Evolutionary conservation across 2,888 invertebrate species (phyloP).

Genomic region (Habrosyne pyritoides): DNA sequence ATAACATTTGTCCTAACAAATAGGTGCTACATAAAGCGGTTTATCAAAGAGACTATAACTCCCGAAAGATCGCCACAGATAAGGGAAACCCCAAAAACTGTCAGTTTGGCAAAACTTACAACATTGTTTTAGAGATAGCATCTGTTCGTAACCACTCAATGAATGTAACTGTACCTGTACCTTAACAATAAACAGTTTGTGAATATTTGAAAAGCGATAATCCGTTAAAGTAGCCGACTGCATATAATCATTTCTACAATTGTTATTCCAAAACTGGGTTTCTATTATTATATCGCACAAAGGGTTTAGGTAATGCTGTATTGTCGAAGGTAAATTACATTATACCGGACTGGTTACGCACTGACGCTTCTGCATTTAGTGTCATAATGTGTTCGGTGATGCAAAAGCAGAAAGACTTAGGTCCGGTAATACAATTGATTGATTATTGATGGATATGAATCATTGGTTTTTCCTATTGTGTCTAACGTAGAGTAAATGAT

Average conservation of each 20-base stretch:
- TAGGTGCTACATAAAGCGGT: constrained; percentile 47
- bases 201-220: constrained; percentile 64
- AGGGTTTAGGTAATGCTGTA: constrained; percentile 51
- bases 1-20: constrained; percentile 45
- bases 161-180: constrained; percentile 76
- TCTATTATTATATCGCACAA: constrained; percentile 59
- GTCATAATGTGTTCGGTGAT: constrained; percentile 63
- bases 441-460: constrained; percentile 38
- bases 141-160: constrained; percentile 70
- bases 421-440: constrained; percentile 33
- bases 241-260: constrained; percentile 59
- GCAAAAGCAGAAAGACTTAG: constrained; percentile 56
- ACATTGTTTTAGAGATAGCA: constrained; percentile 79
- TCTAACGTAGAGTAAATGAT: constrained; percentile 1
- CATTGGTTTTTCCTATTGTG: constrained; percentile 18
- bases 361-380: constrained; percentile 61
- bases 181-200: constrained; percentile 46
- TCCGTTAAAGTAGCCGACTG: constrained; percentile 80
- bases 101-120: constrained; percentile 66
- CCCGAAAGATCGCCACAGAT: constrained; percentile 33
- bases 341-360: constrained; percentile 58
- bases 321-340: constrained; percentile 68
- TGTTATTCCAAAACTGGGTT: constrained; percentile 58
- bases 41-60: constrained; percentile 51
- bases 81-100: constrained; percentile 40